Percentiles rank a stretch among this genome's conserved stretches.
phyloP scores from a whole-genome alignment of 1,140 invertebrate genomes.

The Zaprionus camerounensis region DNA sequence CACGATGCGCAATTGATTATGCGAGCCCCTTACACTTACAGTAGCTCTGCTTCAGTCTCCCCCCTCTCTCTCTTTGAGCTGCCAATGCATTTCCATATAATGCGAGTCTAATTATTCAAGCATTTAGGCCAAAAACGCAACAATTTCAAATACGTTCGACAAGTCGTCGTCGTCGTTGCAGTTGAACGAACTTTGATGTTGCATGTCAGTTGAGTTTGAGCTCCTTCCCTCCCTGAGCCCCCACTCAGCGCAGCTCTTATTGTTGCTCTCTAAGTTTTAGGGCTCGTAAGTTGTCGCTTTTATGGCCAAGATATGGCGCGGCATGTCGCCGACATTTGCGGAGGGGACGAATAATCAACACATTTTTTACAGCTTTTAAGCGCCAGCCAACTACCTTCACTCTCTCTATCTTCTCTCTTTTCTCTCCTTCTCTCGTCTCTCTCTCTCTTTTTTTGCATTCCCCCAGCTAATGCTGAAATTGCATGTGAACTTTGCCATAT shows the following conservation, averaged over 20 bases:
- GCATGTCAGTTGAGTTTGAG: conserved; percentile 46
- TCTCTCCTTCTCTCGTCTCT: not conserved
- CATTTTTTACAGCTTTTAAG: conserved; percentile 54
- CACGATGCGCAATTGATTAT: not conserved
- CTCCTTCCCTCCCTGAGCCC: not conserved
- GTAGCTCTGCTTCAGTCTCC: not conserved
- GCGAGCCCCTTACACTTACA: not conserved
- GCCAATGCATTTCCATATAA: conserved; percentile 33
- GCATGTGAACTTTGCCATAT: conserved; percentile 62
- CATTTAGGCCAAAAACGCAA: conserved; percentile 54
- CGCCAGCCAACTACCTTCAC: not conserved
- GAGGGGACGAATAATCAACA: conserved; percentile 62
- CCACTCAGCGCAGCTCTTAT: not conserved
- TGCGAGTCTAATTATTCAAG: conserved; percentile 46
- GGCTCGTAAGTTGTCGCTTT: conserved; percentile 55
- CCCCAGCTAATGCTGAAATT: conserved; percentile 73
- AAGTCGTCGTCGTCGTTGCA: conserved; percentile 19
- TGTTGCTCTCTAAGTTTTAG: conserved; percentile 37
- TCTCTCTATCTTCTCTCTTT: not conserved
- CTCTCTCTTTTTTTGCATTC: not conserved
- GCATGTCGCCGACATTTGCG: conserved; percentile 22
- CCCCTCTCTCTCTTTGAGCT: not conserved
- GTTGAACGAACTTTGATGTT: conserved; percentile 68
- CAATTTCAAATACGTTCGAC: conserved; percentile 59
- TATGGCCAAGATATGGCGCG: conserved; percentile 52